Base-by-base conservation (phyloP, 2,113 vertebrate species). In the Campylomormyrus tamandua region DNA sequence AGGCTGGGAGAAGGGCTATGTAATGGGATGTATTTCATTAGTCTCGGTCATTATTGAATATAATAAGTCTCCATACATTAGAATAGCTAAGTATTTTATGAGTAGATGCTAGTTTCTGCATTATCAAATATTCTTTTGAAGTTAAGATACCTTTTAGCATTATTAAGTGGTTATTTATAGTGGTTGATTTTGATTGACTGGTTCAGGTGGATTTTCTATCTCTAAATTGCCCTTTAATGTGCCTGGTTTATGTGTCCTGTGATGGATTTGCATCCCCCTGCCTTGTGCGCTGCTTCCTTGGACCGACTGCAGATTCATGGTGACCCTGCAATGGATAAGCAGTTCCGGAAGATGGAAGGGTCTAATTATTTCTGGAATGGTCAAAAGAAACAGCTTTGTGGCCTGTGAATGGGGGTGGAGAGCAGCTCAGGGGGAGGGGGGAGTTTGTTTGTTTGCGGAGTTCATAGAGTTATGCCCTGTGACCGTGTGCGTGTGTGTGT, bases 61-160 rank as follows among this genome's bases (percentile, higher is more conserved):
- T 86, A 86, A 86, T 86, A 86, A 86, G 42, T 50, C 48, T 86
- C 10, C 83, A 86, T 86, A 48, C 48, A 86, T 86, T 86, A 86
- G 83, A 86, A 86, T 86, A 86, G 27, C 45, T 21, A 15, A 86
- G 48, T 21, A 80, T 80, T 27, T 86, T 50, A 48, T 5, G 83
- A 49, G 83, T 84, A 5, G 83, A 84, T 84, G 80, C 39, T 46
- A 46, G 35, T 83, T 24, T 84, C 46, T 48, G 24, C 39, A 46
- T 84, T 21, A 45, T 84, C 2, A 84, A 84, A 24, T 84, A 46
- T 48, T 48, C 21, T 84, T 83, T 84, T 84, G 62, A 27, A 70
- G 35, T 80, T 35, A 42, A 19, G 31, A 42, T 80, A 39, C 31
- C 74, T 77, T 77, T 39, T 39, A 39, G 31, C 13, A 17, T 15